Percentiles rank a stretch among this genome's conserved stretches.
Conservation (phyloP, 2,797 vertebrate genomes). For the Antennarius maculatus region DNA sequence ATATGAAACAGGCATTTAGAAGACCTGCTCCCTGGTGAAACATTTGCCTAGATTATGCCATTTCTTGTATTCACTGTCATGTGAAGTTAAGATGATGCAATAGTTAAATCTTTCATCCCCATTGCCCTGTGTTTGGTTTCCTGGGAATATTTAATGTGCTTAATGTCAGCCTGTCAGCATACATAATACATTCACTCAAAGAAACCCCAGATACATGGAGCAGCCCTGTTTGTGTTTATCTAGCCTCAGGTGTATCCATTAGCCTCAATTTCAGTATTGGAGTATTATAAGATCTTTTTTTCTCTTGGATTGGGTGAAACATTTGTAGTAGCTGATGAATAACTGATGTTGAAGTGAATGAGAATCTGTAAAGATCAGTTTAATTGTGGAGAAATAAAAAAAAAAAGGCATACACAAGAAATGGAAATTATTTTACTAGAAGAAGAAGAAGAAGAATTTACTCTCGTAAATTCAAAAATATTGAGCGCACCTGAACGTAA, state of each 20-base stretch:
- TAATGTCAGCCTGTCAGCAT: constrained; percentile 25
- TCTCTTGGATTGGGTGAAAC: not conserved
- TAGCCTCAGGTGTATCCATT: constrained; percentile 35
- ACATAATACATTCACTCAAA: constrained; percentile 33
- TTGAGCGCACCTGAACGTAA: no score
- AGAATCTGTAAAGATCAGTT: no score
- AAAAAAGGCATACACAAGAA: no score
- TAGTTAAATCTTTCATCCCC: not conserved
- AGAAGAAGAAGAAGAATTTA: not conserved
- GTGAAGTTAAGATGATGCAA: constrained; percentile 29
- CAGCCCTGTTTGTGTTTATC: constrained; percentile 32
- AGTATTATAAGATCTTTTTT: constrained; percentile 25
- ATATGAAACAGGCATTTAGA: constrained; percentile 36
- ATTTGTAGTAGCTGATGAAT: constrained; percentile 14
- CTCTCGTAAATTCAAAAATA: no score
- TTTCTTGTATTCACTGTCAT: constrained; percentile 32
- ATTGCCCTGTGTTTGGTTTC: constrained; percentile 29
- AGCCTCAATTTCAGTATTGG: constrained; percentile 18
- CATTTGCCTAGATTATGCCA: constrained; percentile 25
- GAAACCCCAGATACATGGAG: constrained; percentile 41
- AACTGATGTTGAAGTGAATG: not conserved
- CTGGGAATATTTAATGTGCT: constrained; percentile 26
- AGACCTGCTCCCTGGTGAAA: constrained; percentile 23
- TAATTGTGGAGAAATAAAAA: no score
- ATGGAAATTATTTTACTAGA: no score